Conservation (phyloP, 1,140 invertebrate species). For the Drosophila aff. region DNA sequence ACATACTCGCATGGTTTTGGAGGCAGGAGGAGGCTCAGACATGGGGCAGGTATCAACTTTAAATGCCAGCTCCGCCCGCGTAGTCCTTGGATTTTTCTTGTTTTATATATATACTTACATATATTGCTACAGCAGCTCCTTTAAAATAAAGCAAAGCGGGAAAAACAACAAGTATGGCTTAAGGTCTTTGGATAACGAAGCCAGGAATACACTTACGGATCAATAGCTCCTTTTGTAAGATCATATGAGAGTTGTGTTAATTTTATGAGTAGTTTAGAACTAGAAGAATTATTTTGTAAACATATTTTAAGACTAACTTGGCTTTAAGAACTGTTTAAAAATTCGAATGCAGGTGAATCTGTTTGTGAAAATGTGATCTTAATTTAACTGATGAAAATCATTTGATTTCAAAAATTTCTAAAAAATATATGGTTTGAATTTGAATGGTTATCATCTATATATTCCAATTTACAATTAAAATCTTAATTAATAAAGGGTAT, state of each 20-base stretch:
- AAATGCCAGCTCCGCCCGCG: conserved; percentile 55
- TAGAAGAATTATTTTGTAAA: not conserved
- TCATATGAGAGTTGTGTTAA: not conserved
- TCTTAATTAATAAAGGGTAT: too few species aligned
- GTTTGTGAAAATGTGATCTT: too few species aligned
- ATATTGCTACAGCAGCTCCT: conserved; percentile 28
- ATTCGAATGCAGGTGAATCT: too few species aligned
- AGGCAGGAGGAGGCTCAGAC: not conserved
- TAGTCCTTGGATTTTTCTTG: conserved; percentile 15
- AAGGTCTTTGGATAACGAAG: conserved; percentile 4
- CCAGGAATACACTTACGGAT: conserved; percentile 5
- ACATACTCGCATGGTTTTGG: conserved; percentile 31
- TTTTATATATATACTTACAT: conserved; percentile 17
- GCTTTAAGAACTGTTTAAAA: too few species aligned
- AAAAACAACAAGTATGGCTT: conserved; percentile 18
- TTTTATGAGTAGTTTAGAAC: too few species aligned
- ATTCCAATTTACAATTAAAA: not conserved
- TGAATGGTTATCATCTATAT: too few species aligned
- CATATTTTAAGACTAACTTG: not conserved
- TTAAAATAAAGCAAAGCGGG: conserved; percentile 38
- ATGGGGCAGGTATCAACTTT: conserved; percentile 46
- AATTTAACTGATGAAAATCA: too few species aligned
- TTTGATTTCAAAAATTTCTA: too few species aligned
- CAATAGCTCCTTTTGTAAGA: not conserved
- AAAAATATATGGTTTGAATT: too few species aligned